Base-by-base conservation (phyloP, 2,113 vertebrate species). In the zebrafish (Danio rerio) region DNA sequence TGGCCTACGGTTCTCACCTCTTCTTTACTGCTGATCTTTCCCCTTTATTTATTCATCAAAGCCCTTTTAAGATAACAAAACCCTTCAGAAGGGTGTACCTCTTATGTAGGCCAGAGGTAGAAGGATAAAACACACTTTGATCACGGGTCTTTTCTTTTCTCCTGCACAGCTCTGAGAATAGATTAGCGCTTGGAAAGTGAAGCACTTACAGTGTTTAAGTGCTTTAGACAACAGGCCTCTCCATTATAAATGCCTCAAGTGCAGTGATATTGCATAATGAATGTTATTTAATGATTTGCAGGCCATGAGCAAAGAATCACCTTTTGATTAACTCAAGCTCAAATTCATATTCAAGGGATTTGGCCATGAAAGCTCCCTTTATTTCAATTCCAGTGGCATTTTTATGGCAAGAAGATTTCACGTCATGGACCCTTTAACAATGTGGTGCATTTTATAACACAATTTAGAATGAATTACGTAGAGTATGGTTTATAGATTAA, bases 11-110 rank as follows among this genome's bases (percentile, higher is more conserved):
- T 20, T 5, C 43, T 50, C 43, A 16, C 12, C 43, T 62, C 16
- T 21, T 61, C 8, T 49, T 8, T 62, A 15, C 58, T 10, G 18
- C 59, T 45, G 13, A 77, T 77, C 58, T 40, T 62, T 77, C 47
- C 9, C 56, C 49, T 72, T 7, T 77, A n/a, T 62, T 49, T 83
- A 76, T 78, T 50, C 74, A 20, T 68, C 11, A 71, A 62, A 62
- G 58, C 58, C 58, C 69, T 12, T 84, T 82, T 62, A 43, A 76
- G 47, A 81, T 70, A 61, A 83, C 59, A 81, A 59, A 69, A 31
- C 40, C 18, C 21, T n/a, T 66, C 10, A 82, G 45, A 18, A 53
- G 58, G 56, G 10, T 62, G 45, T 18, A 43, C 73, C 62, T 77
- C 59, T 31, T n/a, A 47, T 61, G 7, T 40, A 49, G 40, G 21